phyloP scores from a whole-genome alignment of 2,888 invertebrate genomes.

The Drosophila affinis region DNA sequence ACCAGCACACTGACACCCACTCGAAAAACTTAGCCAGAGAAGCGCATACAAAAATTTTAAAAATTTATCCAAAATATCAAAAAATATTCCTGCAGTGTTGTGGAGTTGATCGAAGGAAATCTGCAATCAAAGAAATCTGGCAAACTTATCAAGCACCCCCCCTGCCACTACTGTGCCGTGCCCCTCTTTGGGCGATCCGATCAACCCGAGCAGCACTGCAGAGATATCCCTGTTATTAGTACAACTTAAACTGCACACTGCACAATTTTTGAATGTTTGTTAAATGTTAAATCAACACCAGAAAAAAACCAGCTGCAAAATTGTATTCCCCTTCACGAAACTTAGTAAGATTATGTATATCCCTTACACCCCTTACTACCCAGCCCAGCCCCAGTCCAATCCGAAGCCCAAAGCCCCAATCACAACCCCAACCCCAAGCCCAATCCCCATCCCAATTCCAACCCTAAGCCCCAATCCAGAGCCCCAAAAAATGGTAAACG shows the following conservation, averaged over 20 bases:
- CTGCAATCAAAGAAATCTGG: neutral
- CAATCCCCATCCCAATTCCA: neutral
- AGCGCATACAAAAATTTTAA: slow-evolving; percentile 29
- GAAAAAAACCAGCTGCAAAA: slow-evolving; percentile 69
- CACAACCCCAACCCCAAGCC: slow-evolving; percentile 2
- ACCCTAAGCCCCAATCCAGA: neutral
- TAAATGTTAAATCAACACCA: slow-evolving; percentile 62
- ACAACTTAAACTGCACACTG: slow-evolving; percentile 80
- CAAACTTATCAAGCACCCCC: neutral
- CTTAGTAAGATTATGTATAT: slow-evolving; percentile 4
- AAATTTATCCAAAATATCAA: slow-evolving; percentile 43
- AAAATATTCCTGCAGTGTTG: slow-evolving; percentile 19
- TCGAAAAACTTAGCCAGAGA: slow-evolving; percentile 32
- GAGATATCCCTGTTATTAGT: slow-evolving; percentile 67
- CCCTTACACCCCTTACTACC: neutral
- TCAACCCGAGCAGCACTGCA: slow-evolving; percentile 6
- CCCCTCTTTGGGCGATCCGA: neutral
- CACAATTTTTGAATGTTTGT: slow-evolving; percentile 79
- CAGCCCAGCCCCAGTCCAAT: neutral
- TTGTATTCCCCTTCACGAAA: slow-evolving; percentile 64
- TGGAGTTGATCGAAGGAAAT: slow-evolving; percentile 1
- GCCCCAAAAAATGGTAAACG: slow-evolving; percentile 76
- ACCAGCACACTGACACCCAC: slow-evolving; percentile 24
- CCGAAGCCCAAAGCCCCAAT: neutral
- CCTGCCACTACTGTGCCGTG: neutral